These are phyloP conservation scores for Notodonta dromedarius DNA, from an alignment of 2,888 invertebrate genomes.

Conservation along the genomic window DNA sequence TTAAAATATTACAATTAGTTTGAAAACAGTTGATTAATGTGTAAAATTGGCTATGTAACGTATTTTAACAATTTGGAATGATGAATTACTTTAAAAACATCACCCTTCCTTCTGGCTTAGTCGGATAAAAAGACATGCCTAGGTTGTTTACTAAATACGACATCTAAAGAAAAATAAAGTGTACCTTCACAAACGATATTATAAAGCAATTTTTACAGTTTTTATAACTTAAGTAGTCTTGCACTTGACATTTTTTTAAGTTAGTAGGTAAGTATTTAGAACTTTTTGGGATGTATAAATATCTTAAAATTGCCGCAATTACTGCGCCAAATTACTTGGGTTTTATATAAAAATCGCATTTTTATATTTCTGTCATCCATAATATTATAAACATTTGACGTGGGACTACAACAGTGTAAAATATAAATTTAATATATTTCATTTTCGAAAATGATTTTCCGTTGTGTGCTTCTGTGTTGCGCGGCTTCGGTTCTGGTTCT, in stretches of 20 bases:
- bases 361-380: slow-evolving; percentile 18
- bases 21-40: no score
- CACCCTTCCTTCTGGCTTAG: no score
- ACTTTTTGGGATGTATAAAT: slow-evolving; percentile 7
- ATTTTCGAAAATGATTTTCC: slow-evolving; percentile 19
- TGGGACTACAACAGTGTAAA: slow-evolving; percentile 10
- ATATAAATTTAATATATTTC: neutral
- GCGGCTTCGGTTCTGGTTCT: slow-evolving; percentile 13
- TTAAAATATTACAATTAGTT: no score
- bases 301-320: slow-evolving; percentile 26
- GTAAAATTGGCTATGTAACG: no score
- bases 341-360: slow-evolving; percentile 34
- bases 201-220: no score
- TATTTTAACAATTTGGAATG: no score
- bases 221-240: no score
- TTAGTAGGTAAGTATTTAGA: neutral
- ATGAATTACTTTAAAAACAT: no score
- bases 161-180: no score
- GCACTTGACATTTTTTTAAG: neutral
- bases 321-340: slow-evolving; percentile 12
- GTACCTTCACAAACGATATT: no score
- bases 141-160: no score
- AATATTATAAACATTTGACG: slow-evolving; percentile 12
- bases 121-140: no score
- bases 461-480: slow-evolving; percentile 9